Evolutionary conservation across 2,113 vertebrate genomes (phyloP).

Genomic region (Nesospiza acunhae): DNA sequence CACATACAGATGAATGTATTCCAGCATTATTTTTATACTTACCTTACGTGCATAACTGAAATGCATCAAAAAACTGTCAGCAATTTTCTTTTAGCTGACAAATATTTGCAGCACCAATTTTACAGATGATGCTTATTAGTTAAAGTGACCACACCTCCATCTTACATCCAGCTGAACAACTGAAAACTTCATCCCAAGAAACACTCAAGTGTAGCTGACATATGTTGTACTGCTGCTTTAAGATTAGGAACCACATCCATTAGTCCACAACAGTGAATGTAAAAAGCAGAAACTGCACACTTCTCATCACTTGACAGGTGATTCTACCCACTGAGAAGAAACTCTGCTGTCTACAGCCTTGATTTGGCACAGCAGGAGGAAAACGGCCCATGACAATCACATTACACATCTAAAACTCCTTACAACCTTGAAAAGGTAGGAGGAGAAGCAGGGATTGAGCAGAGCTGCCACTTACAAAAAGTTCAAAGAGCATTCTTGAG

Average conservation of each 20-base stretch:
- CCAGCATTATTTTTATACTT: not conserved
- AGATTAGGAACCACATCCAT: not conserved
- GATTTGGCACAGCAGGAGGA: conserved; percentile 23
- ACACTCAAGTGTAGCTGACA: not conserved
- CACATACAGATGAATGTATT: not conserved
- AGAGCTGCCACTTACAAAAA: not conserved
- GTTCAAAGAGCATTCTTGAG: not conserved
- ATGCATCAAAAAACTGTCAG: not conserved
- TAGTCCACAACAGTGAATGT: not conserved
- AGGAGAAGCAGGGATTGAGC: not conserved
- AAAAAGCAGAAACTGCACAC: not conserved
- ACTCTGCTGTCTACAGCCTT: conserved; percentile 3
- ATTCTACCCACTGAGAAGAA: not conserved
- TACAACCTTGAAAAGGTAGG: conserved; percentile 15
- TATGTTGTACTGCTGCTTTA: not conserved
- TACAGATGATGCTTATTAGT: not conserved
- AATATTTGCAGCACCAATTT: not conserved
- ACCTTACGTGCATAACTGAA: not conserved
- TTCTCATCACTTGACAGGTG: conserved; percentile 20
- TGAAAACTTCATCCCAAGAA: not conserved
- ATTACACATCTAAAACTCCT: not conserved
- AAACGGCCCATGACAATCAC: conserved; percentile 32
- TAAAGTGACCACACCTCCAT: not conserved
- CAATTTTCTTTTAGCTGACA: not conserved
- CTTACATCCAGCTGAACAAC: not conserved